Evolutionary conservation across 2,797 vertebrate genomes (phyloP), one percentile per base, ranked within the genome.

Genomic region (Chromobotia macracanthus): DNA sequence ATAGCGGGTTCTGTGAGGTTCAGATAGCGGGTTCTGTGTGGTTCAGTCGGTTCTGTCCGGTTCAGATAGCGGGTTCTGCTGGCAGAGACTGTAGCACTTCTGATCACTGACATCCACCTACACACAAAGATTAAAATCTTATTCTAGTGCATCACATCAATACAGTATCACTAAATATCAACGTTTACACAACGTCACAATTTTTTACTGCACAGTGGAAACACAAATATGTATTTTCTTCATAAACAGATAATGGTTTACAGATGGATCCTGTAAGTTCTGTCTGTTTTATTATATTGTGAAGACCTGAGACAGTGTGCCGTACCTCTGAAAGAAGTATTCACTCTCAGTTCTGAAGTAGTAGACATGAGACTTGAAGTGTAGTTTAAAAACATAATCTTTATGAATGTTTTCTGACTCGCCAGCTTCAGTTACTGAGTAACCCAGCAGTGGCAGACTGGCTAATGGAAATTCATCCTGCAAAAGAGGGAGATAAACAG

Each of bases 51-150:
- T 85, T 97, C 96, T 87, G 95, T 97, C 80, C 93, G 94, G 90
- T 95, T 97, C 74, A 93, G 90, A 76, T 93, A 82, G 23, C 91
- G 94, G 72, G 92, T 84, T 23, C 92, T 93, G 23, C 94, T 91
- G 87, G 94, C 92, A 1, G 95, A 94, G 82, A 94, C 92, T 65
- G 97, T 99, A 83, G 96, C 97, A 77, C 97, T 99, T 88, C 95
- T 94, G 90, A 99, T 98, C 74, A 99, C 97, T 89, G 97, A 96
- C 97, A 99, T 98, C 98, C 98, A 99, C 90, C 97, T 98, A 87
- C 0, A 21, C 13, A 15, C 68, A 80, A 13, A 61, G 63, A 35
- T 23, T 4, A 7, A 28, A 41, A 41, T 10, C 3, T 11, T 6
- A 51, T 11, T 31, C 18, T 44, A 51, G 3, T 35, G 21, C 44